Base-by-base conservation (phyloP, 2,113 vertebrate genomes). In the Cinclus mexicanus region DNA sequence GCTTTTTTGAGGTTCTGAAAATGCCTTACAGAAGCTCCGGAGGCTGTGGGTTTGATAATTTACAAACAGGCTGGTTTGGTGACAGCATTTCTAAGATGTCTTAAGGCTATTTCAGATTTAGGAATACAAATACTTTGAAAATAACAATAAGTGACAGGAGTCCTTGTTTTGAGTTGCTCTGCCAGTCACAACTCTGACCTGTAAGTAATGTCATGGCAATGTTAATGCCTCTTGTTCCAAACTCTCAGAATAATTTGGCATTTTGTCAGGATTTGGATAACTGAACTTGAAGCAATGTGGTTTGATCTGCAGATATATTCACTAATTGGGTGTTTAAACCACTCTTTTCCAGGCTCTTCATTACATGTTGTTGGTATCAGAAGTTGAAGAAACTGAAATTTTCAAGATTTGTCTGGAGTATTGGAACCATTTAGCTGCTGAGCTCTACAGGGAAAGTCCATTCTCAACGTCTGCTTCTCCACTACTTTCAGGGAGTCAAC, bases 381-480 rank as follows among this genome's bases (percentile, higher is more conserved):
- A 99, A 98, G 99, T 99, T 68, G 99, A 99, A 95, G 99, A 99
- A 98, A 99, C 99, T 0, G 99, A 99, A 98, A 99, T 99, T 94
- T 99, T 99, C 95, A 99, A 99, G 98, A 99, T 99, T 72, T 99
- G 99, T 90, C 98, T 99, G 61, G 99, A 99, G 90, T 99, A 99
- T 95, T 99, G 99, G 99, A 99, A 99, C 98, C 99, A 99, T 87
- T 97, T 99, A 95, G 99, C 99, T 56, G 99, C 99, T 80, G 99
- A 99, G 96, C 98, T 99, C 6, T 99, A 99, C 94, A 98, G 99
- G 96, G 99, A 99, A 87, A 99, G 99, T 95, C 99, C 99, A 0
- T 99, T 99, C 97, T 99, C 99, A 71, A 99, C 99, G 11, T 99
- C 99, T 28, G 98, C 99, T 33, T 99, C 99, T 74, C 99, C 99